Evolutionary conservation across 2,888 invertebrate species (phyloP), one percentile per base, ranked within the genome.

Genomic region (Brachynemurus nebulosus): DNA sequence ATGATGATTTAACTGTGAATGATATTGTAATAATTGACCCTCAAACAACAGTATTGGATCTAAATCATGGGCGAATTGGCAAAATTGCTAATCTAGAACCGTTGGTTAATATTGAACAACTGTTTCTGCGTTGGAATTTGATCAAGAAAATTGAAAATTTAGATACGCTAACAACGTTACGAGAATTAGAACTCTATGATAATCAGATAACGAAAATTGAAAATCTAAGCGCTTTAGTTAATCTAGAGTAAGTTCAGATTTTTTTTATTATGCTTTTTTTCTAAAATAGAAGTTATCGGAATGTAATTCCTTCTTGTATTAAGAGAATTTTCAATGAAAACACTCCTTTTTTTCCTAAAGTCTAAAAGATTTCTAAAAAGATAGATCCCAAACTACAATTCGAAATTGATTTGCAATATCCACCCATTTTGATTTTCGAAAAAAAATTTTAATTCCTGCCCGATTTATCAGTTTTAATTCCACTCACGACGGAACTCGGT

Each of bases 91-190:
- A 90, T 58, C 69, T 95, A 48, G 89, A 91, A 56, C 77, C 76
- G 1, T 64, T 93, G 18, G 72, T 67, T 27, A 73, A 77, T 50
- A 72, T 90, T 34, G 80, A 92, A 68, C 77, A 78, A 48, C 65
- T 98, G 21, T 91, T 81, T 57, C 69, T 97, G 44, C 75, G 96
- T 34, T 96, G 96, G 86, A 98, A 98, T 66, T 69, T 95, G 8
- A 86, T 99, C 12, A 93, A 86, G 59, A 85, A 84, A 61, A 93
- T 98, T 53, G 93, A 95, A 61, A 92, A 93, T 57, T 63, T 97
- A 20, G 64, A 75, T 40, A 79, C 77, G 1, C 66, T 96, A 16
- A 73, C 71, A 2, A 84, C 82, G 0, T 69, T 98, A 9, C 73
- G 74, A 14, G 93, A 96, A 59, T 65, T 99, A 38, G 97, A 98